Conservation (phyloP, 2,888 invertebrate species). For the Vanessa cardui region DNA sequence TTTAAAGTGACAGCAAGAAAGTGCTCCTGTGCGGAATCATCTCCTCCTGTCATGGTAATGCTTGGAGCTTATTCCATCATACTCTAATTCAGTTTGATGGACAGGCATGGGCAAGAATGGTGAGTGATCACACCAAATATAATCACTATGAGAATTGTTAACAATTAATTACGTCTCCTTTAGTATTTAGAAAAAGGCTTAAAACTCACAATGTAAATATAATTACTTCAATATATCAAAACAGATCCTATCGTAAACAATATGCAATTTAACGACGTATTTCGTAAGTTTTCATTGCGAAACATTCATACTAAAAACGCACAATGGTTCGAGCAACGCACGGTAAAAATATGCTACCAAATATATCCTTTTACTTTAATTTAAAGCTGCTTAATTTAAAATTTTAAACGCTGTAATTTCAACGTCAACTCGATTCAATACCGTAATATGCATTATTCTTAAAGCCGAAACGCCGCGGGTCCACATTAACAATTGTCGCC, state of each 20-base stretch:
- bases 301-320: slow-evolving; percentile 38
- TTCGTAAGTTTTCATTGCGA: slow-evolving; percentile 51
- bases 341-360: neutral
- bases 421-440: slow-evolving; percentile 51
- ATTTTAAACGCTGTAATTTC: slow-evolving; percentile 63
- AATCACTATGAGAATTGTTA: no score
- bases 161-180: no score
- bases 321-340: neutral
- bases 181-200: no score
- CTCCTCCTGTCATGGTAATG: no score
- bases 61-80: no score
- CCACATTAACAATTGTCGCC: slow-evolving; percentile 56
- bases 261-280: slow-evolving; percentile 58
- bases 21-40: no score
- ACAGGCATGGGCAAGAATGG: no score
- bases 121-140: no score
- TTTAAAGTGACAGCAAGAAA: no score
- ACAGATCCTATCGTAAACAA: neutral
- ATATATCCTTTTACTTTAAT: slow-evolving; percentile 24
- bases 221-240: neutral
- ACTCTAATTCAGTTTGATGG: no score
- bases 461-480: slow-evolving; percentile 29
- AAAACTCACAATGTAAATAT: neutral
- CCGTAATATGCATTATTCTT: slow-evolving; percentile 36
- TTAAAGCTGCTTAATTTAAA: slow-evolving; percentile 53